Evolutionary conservation across 2,888 invertebrate species (phyloP).

Genomic region (Andricus quercusramuli): DNA sequence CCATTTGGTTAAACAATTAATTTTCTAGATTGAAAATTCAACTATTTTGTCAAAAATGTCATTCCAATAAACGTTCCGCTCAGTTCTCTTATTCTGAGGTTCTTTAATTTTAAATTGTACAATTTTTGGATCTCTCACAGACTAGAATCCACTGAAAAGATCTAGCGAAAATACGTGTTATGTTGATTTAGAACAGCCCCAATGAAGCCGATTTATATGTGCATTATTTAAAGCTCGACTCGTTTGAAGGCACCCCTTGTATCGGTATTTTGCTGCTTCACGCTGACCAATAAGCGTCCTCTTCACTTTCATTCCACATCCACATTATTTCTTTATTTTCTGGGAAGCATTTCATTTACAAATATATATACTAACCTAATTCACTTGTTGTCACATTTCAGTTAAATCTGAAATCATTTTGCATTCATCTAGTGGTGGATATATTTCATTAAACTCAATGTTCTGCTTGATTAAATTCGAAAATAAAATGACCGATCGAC

Average conservation of each 20-base stretch:
- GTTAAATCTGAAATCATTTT: not conserved
- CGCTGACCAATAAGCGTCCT: not conserved
- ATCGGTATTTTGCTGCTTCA: not conserved
- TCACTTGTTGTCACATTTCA: not conserved
- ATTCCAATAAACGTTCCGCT: too few species aligned
- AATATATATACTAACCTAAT: not conserved
- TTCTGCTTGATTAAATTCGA: not conserved
- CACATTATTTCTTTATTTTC: not conserved
- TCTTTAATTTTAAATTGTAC: too few species aligned
- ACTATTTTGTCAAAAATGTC: too few species aligned
- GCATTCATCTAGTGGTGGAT: not conserved
- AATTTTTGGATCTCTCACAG: too few species aligned
- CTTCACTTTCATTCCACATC: not conserved
- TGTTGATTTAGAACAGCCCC: not conserved
- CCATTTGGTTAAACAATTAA: too few species aligned
- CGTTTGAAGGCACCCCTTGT: not conserved
- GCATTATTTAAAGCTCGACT: slow-evolving; percentile 19
- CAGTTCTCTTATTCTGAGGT: too few species aligned
- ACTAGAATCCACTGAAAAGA: not conserved
- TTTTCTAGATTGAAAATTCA: too few species aligned
- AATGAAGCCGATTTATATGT: slow-evolving; percentile 20
- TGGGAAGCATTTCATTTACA: not conserved
- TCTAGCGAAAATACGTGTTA: not conserved
- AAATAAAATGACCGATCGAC: not conserved
- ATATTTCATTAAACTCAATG: not conserved